These are phyloP conservation scores for Suillia variegata DNA, from an alignment of 2,888 invertebrate species.

Conservation along the genomic window DNA sequence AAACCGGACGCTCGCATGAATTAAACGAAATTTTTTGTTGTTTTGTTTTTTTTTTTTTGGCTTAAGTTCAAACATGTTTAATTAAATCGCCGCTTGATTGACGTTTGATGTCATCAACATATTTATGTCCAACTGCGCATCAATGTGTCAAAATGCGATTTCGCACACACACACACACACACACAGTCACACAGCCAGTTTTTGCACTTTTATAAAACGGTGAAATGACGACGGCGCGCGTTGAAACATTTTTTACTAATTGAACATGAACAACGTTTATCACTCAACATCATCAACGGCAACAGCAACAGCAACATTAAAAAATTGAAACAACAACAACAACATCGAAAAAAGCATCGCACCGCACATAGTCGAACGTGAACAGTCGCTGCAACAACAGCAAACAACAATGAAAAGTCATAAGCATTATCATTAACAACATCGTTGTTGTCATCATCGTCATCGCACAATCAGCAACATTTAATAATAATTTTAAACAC, in stretches of 20 bases:
- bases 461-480: slow-evolving; percentile 28
- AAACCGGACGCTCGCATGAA: too few relatives aligned
- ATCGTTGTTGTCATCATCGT: slow-evolving; percentile 48
- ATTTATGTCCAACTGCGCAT: too few relatives aligned
- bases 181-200: too few relatives aligned
- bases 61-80: too few relatives aligned
- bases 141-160: too few relatives aligned
- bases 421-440: slow-evolving; percentile 55
- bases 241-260: too few relatives aligned
- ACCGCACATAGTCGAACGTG: neutral
- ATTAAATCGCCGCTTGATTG: too few relatives aligned
- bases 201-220: neutral
- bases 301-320: neutral
- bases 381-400: slow-evolving; percentile 28
- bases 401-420: slow-evolving; percentile 45
- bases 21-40: too few relatives aligned
- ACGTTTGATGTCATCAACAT: too few relatives aligned
- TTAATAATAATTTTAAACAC: slow-evolving; percentile 1
- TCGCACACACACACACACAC: too few relatives aligned
- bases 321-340: slow-evolving; percentile 1
- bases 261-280: slow-evolving; percentile 49
- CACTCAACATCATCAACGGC: slow-evolving; percentile 28
- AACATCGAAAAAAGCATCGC: neutral
- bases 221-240: neutral
- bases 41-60: too few relatives aligned